Percentiles rank a stretch among this genome's conserved stretches.
phyloP scores from a whole-genome alignment of 2,797 vertebrate species.

The Dendrocincla fuliginosa region DNA sequence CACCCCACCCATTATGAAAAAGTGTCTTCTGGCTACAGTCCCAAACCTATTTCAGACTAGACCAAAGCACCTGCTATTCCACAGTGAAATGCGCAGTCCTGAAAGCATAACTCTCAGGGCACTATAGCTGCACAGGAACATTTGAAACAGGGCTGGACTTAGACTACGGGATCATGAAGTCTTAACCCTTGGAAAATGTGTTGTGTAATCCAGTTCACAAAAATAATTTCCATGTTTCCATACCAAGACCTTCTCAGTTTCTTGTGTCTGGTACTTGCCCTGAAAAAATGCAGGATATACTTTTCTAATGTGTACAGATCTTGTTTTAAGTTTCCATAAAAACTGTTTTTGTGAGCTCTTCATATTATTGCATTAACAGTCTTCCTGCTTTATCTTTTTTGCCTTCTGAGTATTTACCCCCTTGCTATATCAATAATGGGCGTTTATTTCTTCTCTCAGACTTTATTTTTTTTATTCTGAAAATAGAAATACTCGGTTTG shows the following conservation, averaged over 20 bases:
- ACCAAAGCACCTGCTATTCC: not conserved
- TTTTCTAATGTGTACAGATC: not conserved
- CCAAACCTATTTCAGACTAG: not conserved
- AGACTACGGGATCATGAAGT: not conserved
- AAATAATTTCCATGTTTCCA: not conserved
- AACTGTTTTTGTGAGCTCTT: not conserved
- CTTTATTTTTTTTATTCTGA: not conserved
- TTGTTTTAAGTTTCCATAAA: not conserved
- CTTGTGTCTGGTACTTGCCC: not conserved
- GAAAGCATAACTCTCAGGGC: not conserved
- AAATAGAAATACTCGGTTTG: not conserved
- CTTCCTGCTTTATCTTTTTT: not conserved
- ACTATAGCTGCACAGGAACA: not conserved
- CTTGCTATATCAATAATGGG: not conserved
- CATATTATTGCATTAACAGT: not conserved
- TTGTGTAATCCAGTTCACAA: not conserved
- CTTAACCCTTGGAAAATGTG: not conserved
- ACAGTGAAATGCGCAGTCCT: not conserved
- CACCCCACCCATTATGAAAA: not conserved
- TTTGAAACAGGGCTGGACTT: not conserved
- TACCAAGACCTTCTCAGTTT: not conserved
- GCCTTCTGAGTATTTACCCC: not conserved
- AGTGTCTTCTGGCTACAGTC: not conserved
- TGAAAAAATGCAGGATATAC: not conserved
- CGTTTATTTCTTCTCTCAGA: not conserved